phyloP scores from a whole-genome alignment of 1,140 invertebrate species.

The Drosophila sp. region DNA sequence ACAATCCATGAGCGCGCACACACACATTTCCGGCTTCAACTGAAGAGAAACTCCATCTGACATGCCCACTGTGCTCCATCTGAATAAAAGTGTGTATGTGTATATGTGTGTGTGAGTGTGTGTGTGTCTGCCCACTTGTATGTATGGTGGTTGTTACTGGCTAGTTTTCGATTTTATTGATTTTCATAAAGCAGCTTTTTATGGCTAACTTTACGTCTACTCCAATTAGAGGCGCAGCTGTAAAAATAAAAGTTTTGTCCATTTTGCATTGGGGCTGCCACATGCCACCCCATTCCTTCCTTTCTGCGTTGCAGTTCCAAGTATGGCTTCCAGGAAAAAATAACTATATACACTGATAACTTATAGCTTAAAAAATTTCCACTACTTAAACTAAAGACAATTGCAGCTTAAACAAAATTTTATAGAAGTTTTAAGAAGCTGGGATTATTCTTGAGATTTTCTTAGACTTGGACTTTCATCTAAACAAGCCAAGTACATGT shows the following conservation, averaged over 20 bases:
- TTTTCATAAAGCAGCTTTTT: constrained; percentile 77
- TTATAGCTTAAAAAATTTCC: neutral
- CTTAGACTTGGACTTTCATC: neutral
- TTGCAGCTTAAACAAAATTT: constrained; percentile 1
- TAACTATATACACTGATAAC: constrained; percentile 5
- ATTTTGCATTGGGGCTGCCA: constrained; percentile 28
- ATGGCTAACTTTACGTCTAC: constrained; percentile 53
- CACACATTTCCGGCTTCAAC: constrained; percentile 71
- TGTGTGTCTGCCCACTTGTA: constrained; percentile 19
- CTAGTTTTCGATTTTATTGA: constrained; percentile 82
- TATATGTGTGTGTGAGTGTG: constrained; percentile 13
- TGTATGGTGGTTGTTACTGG: constrained; percentile 62
- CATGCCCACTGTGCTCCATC: constrained; percentile 13
- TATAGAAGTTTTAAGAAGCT: neutral
- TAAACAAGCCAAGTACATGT: neutral
- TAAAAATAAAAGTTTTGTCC: constrained; percentile 25
- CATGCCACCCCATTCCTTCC: neutral
- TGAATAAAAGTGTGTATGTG: constrained; percentile 6
- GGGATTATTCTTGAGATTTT: neutral
- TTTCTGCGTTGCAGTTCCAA: neutral
- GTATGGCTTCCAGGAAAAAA: neutral
- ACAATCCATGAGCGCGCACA: constrained; percentile 62
- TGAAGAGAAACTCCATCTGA: constrained; percentile 25
- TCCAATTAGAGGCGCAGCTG: constrained; percentile 63
- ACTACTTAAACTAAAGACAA: neutral